A percentile compares a stretch with the other conserved stretches of the same genome.
Conservation (phyloP, 53 echinoderm and acorn worm species). For the Antedon mediterranea region DNA sequence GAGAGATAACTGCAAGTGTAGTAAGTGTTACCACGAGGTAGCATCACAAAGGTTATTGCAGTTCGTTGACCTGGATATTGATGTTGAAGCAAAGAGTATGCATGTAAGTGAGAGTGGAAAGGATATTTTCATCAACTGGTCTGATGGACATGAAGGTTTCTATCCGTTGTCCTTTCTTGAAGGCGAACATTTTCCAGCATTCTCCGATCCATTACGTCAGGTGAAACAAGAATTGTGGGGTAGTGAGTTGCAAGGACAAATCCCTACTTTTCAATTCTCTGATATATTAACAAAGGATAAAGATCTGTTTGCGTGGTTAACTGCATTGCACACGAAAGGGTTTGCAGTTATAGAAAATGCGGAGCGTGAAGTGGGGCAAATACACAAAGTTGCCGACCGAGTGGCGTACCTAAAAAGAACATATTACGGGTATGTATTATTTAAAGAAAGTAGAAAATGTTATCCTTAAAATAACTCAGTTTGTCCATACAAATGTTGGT, state of each 20-base stretch:
- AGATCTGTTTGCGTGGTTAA: conserved; percentile 29
- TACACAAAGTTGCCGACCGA: conserved; percentile 2
- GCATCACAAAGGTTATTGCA: conserved; percentile 7
- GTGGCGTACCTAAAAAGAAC: conserved; percentile 14
- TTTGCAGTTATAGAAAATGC: conserved; percentile 14
- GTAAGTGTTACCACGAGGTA: conserved; percentile 25
- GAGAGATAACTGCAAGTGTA: conserved; percentile 54
- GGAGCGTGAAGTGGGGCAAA: neutral
- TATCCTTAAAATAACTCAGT: neutral
- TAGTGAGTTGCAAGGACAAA: conserved; percentile 41
- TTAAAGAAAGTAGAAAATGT: neutral
- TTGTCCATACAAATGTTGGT: neutral
- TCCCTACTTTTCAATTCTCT: conserved; percentile 44
- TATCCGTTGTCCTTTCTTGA: conserved; percentile 35
- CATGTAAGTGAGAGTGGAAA: conserved; percentile 10
- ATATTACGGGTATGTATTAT: neutral
- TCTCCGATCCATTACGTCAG: conserved; percentile 30
- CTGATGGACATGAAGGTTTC: conserved; percentile 34
- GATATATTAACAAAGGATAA: conserved; percentile 41
- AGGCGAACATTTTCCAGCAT: conserved; percentile 32
- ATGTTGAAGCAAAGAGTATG: conserved; percentile 16
- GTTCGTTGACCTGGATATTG: conserved; percentile 19
- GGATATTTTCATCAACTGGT: conserved; percentile 34
- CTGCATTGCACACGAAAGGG: conserved; percentile 1
- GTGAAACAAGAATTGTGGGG: conserved; percentile 35